Percentiles rank a stretch among this genome's conserved stretches.
These are phyloP conservation scores for Sanderia malayensis DNA, from an alignment of 30 jellyfish, hydroid and myxozoan genomes.

Conservation along the genomic window DNA sequence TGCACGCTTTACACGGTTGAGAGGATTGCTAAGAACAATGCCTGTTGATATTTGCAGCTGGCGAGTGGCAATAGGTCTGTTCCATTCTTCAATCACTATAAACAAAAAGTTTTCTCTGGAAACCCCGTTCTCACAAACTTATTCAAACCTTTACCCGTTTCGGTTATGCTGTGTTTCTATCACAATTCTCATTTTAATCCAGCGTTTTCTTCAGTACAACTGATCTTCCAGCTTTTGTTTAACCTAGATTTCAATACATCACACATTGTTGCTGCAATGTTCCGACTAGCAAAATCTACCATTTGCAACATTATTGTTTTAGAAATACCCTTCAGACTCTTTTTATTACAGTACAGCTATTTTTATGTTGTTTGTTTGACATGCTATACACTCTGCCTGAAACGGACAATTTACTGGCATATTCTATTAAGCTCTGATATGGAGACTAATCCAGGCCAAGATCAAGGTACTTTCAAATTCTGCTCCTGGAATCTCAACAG, in stretches of 20 bases:
- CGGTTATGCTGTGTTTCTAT: background rate
- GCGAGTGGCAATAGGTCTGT: background rate
- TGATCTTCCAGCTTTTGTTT: background rate
- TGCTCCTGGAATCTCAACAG: conserved; percentile 44
- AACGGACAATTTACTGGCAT: background rate
- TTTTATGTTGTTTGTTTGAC: background rate
- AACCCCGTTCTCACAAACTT: conserved; percentile 2
- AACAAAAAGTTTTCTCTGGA: background rate
- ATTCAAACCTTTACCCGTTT: background rate
- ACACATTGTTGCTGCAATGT: background rate
- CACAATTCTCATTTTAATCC: background rate
- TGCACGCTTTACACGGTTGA: conserved; percentile 3
- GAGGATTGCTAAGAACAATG: background rate
- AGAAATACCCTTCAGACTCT: background rate
- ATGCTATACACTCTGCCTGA: background rate
- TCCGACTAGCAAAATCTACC: conserved; percentile 2
- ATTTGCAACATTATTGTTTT: background rate
- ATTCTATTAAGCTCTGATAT: background rate
- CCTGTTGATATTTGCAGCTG: conserved; percentile 2
- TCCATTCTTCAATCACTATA: background rate
- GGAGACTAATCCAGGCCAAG: conserved; percentile 21
- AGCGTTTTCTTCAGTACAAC: background rate
- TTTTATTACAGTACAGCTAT: background rate
- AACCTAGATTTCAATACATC: background rate
- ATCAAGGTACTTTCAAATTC: conserved; percentile 31